Percentiles rank a stretch among this genome's conserved stretches.
Evolutionary conservation across 2,113 vertebrate species (phyloP).

Genomic region (Macquaria ambigua): DNA sequence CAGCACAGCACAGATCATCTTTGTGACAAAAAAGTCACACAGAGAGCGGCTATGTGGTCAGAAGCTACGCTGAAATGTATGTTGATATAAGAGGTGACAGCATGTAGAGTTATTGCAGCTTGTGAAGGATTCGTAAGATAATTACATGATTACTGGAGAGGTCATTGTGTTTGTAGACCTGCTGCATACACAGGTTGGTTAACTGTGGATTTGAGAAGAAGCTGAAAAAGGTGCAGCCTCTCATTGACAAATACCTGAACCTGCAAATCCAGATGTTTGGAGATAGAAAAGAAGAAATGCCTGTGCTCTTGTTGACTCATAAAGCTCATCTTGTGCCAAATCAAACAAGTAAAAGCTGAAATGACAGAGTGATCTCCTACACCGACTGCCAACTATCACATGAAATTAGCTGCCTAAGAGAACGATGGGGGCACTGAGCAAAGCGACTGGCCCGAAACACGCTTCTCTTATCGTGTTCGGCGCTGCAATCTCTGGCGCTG

Average conservation of each 20-base stretch:
- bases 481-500: conserved; percentile 45
- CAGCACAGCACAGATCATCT: neutral
- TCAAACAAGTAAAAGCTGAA: neutral
- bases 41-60: conserved; percentile 6
- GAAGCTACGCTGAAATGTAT: conserved; percentile 1
- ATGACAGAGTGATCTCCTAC: neutral
- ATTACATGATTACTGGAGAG: neutral
- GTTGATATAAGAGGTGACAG: conserved; percentile 7
- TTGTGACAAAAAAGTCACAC: conserved; percentile 19
- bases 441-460: conserved; percentile 4
- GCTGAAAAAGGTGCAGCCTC: too few relatives aligned
- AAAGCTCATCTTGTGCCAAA: too few relatives aligned
- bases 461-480: conserved; percentile 39
- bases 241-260: neutral
- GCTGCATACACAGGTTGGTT: neutral
- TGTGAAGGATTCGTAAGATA: neutral
- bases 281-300: neutral
- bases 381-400: neutral
- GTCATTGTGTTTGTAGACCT: neutral
- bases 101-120: neutral
- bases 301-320: neutral
- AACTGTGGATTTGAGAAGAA: neutral
- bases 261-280: neutral
- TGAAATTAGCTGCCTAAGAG: neutral
- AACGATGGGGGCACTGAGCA: conserved; percentile 4